A percentile compares a stretch with the other conserved stretches of the same genome.
Evolutionary conservation across 2,888 invertebrate species (phyloP).

Genomic region (Coelinius sp.): DNA sequence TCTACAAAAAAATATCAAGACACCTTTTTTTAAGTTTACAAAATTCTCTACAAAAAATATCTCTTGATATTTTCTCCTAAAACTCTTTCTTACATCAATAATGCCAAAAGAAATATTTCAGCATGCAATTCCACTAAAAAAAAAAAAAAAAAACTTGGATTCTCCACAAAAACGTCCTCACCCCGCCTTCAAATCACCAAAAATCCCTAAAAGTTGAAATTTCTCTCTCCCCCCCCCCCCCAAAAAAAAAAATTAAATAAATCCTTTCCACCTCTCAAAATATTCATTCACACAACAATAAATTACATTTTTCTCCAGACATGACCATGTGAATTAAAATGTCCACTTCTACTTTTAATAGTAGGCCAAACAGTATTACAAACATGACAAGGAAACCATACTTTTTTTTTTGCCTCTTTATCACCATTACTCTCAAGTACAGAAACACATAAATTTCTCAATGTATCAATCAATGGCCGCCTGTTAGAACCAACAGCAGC

Average conservation of each 20-base stretch:
- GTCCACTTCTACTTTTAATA: neutral
- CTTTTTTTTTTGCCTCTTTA: neutral
- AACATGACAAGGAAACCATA: constrained; percentile 14
- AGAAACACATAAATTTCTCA: neutral
- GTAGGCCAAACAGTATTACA: constrained; percentile 21
- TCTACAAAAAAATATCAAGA: neutral
- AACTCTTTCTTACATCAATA: too few species aligned
- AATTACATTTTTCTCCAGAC: neutral
- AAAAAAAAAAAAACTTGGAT: neutral
- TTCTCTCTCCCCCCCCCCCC: too few species aligned
- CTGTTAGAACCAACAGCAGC: neutral
- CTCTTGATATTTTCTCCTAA: neutral
- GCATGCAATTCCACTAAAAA: neutral
- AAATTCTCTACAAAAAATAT: neutral
- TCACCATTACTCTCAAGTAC: neutral
- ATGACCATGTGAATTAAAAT: neutral
- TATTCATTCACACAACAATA: neutral
- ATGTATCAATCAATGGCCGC: neutral
- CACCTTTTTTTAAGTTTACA: neutral
- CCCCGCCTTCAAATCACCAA: too few species aligned
- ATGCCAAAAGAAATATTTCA: too few species aligned
- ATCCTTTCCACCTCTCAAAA: neutral
- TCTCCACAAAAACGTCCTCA: too few species aligned
- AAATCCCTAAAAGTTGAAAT: too few species aligned
- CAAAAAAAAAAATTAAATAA: neutral